phyloP scores from a whole-genome alignment of 2,888 invertebrate genomes.

The Ophion costatus region DNA sequence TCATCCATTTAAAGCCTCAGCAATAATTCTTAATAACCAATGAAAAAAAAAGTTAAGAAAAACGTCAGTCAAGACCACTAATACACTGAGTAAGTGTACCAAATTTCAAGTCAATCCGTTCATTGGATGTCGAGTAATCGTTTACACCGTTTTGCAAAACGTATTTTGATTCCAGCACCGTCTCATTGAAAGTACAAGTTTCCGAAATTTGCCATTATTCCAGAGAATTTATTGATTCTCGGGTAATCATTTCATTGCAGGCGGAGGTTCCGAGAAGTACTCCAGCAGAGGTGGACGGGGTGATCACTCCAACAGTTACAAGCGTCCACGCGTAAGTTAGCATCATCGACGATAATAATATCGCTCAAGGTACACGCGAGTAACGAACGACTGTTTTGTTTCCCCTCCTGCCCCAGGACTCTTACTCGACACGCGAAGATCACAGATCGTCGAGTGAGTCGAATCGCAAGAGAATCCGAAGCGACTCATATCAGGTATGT shows the following conservation, averaged over 20 bases:
- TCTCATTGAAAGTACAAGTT: too few species aligned
- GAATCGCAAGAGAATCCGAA: conserved; percentile 79
- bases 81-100: too few species aligned
- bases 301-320: conserved; percentile 80
- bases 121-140: too few species aligned
- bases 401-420: conserved; percentile 72
- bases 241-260: conserved; percentile 8
- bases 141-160: too few species aligned
- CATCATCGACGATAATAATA: background rate
- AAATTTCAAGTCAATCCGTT: too few species aligned
- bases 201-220: too few species aligned
- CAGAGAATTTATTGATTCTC: background rate
- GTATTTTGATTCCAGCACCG: too few species aligned
- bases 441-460: conserved; percentile 81
- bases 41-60: too few species aligned
- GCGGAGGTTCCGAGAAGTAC: conserved; percentile 79
- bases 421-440: conserved; percentile 80
- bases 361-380: background rate
- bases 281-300: conserved; percentile 79
- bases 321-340: conserved; percentile 79
- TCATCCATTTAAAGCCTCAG: too few species aligned
- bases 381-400: conserved; percentile 2
- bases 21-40: too few species aligned
- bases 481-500: conserved; percentile 81
- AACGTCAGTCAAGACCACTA: too few species aligned